A percentile compares a stretch with the other conserved stretches of the same genome.
Conservation (phyloP, 2,888 invertebrate species). For the Baronia brevicornis region DNA sequence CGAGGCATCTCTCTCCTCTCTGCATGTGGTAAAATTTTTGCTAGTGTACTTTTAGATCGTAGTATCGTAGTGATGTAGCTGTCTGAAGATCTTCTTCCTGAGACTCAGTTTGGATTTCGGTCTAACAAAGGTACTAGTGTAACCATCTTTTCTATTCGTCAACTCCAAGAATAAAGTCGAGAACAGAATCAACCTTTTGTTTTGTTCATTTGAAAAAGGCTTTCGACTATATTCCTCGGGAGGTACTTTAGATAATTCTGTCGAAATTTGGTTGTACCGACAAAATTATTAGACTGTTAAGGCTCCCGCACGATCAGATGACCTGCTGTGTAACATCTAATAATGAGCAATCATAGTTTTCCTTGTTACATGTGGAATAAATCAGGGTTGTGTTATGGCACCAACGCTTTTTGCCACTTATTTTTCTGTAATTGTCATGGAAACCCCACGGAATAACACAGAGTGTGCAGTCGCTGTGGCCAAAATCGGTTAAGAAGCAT, state of each 20-base stretch:
- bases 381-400: conserved; percentile 5
- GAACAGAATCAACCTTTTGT: conserved; percentile 9
- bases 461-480: no score
- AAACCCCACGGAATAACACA: no score
- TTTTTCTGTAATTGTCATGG: conserved; percentile 15
- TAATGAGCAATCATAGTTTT: conserved; percentile 2
- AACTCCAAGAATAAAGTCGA: conserved; percentile 11
- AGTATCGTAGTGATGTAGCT: background rate
- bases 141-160: conserved; percentile 5
- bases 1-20: conserved; percentile 16
- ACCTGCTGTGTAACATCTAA: conserved; percentile 5
- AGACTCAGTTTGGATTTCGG: conserved; percentile 20
- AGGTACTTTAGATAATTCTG: conserved; percentile 10
- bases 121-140: no score
- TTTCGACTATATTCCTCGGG: conserved; percentile 1
- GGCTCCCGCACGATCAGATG: conserved; percentile 14
- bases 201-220: conserved; percentile 15
- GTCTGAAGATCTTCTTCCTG: conserved; percentile 17
- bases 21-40: conserved; percentile 14
- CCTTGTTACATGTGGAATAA: conserved; percentile 6
- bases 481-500: no score
- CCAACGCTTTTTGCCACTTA: conserved; percentile 2
- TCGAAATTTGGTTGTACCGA: conserved; percentile 15
- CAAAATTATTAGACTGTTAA: conserved; percentile 12
- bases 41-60: conserved; percentile 13